Evolutionary conservation across 2,797 vertebrate genomes (phyloP).

Genomic region (Propithecus perrieri): DNA sequence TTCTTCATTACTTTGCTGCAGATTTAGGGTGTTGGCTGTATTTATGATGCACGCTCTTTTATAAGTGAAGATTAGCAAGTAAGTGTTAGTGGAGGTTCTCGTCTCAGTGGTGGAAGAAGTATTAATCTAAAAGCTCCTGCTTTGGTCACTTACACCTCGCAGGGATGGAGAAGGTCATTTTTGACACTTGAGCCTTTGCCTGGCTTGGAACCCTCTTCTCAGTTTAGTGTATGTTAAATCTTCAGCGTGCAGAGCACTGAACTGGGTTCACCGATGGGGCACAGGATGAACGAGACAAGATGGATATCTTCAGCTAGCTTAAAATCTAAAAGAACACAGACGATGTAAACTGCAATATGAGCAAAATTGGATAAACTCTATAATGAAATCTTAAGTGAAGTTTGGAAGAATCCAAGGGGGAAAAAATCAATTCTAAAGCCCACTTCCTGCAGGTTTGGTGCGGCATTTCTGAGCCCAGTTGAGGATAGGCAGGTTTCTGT

Average conservation of each 20-base stretch:
- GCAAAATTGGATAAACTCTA: neutral
- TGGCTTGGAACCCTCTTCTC: neutral
- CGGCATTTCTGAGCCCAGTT: neutral
- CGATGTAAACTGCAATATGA: neutral
- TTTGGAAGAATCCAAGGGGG: neutral
- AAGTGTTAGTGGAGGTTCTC: neutral
- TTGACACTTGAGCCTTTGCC: neutral
- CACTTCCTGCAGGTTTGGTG: neutral
- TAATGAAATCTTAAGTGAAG: neutral
- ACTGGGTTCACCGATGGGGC: neutral
- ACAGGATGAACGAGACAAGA: neutral
- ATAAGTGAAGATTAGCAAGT: neutral
- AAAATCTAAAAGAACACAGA: neutral
- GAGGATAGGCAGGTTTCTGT: neutral
- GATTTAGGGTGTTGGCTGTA: neutral
- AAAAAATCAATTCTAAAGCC: neutral
- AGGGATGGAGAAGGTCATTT: neutral
- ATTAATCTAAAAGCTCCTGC: neutral
- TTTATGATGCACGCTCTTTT: neutral
- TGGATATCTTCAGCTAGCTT: neutral
- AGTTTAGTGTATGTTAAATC: neutral
- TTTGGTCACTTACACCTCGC: neutral
- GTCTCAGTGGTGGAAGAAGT: neutral
- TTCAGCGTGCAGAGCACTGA: neutral
- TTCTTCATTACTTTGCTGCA: neutral